Evolutionary conservation across 37 sponge, comb jelly and placozoan genomes (phyloP).

Genomic region (Amphimedon queenslandica): DNA sequence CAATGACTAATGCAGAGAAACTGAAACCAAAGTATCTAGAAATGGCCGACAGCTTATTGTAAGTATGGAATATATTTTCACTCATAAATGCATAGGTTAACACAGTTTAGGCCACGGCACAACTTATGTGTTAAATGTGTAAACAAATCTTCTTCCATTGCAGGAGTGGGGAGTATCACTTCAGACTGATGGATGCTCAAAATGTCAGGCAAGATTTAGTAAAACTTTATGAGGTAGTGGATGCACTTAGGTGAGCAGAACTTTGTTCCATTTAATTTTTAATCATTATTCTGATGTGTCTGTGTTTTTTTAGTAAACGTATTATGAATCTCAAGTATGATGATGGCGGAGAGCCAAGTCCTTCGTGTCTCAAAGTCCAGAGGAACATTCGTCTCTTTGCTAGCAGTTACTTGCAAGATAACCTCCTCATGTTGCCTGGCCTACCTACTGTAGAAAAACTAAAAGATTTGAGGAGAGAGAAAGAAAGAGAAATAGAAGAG

Average conservation of each 20-base stretch:
- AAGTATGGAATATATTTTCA: too few relatives aligned
- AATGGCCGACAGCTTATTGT: slow-evolving; percentile 49
- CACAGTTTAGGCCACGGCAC: neutral
- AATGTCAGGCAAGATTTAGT: slow-evolving; percentile 37
- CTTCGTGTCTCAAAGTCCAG: slow-evolving; percentile 12
- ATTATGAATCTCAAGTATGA: slow-evolving; percentile 22
- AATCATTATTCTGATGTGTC: neutral
- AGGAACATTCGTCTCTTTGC: slow-evolving; percentile 51
- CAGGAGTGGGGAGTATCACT: slow-evolving; percentile 56
- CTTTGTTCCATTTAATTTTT: neutral
- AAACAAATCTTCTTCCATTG: neutral
- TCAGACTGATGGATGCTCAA: slow-evolving; percentile 28
- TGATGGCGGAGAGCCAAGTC: neutral
- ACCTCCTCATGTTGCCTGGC: slow-evolving; percentile 56
- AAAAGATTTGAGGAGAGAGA: slow-evolving; percentile 26
- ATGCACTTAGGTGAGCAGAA: slow-evolving; percentile 50
- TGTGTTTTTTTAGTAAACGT: slow-evolving; percentile 43
- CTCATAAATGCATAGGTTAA: neutral
- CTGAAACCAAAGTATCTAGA: slow-evolving; percentile 39
- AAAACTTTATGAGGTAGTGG: slow-evolving; percentile 53
- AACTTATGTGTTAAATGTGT: neutral
- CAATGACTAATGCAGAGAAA: slow-evolving; percentile 35
- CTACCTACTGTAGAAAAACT: slow-evolving; percentile 62
- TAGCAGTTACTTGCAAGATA: slow-evolving; percentile 69
- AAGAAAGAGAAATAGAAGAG: slow-evolving; percentile 55